These are phyloP conservation scores for Branchipolynoe longqiensis DNA, from an alignment of 2,888 invertebrate species.

Conservation along the genomic window DNA sequence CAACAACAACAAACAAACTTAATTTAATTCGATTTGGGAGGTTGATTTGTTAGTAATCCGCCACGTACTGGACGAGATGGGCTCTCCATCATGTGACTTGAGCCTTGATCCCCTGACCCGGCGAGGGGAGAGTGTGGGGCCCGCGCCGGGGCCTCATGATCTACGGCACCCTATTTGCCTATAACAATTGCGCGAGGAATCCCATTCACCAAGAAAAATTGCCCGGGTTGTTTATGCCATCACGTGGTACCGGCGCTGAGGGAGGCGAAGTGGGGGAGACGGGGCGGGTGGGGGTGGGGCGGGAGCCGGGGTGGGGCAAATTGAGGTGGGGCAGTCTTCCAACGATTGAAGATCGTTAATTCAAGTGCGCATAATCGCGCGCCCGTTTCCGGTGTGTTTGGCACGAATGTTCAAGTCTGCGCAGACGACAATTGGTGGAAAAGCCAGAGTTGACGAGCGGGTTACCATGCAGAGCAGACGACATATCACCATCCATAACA, in stretches of 20 bases:
- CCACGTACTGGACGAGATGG: not conserved
- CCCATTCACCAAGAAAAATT: slow-evolving; percentile 45
- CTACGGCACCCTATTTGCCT: slow-evolving; percentile 44
- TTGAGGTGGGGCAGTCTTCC: not conserved
- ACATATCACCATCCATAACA: slow-evolving; percentile 53
- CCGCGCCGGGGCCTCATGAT: slow-evolving; percentile 25
- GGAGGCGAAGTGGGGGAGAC: not conserved
- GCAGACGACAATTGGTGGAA: not conserved
- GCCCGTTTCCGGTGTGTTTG: not conserved
- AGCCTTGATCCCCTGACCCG: slow-evolving; percentile 51
- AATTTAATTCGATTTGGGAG: too few relatives aligned
- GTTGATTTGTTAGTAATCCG: too few relatives aligned
- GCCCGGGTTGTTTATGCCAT: slow-evolving; percentile 40
- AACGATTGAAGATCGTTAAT: slow-evolving; percentile 32
- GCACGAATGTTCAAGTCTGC: too few relatives aligned
- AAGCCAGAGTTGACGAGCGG: too few relatives aligned
- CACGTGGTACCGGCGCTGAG: not conserved
- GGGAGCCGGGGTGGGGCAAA: not conserved
- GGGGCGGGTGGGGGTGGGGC: too few relatives aligned
- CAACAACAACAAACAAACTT: too few relatives aligned
- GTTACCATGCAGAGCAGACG: not conserved
- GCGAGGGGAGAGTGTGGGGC: not conserved
- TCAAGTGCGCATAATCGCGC: slow-evolving; percentile 3
- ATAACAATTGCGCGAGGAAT: slow-evolving; percentile 40
- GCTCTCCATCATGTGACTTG: slow-evolving; percentile 53